Evolutionary conservation across 2,113 vertebrate species (phyloP), one percentile per base, ranked within the genome.

Genomic region (Plectropomus leopardus): DNA sequence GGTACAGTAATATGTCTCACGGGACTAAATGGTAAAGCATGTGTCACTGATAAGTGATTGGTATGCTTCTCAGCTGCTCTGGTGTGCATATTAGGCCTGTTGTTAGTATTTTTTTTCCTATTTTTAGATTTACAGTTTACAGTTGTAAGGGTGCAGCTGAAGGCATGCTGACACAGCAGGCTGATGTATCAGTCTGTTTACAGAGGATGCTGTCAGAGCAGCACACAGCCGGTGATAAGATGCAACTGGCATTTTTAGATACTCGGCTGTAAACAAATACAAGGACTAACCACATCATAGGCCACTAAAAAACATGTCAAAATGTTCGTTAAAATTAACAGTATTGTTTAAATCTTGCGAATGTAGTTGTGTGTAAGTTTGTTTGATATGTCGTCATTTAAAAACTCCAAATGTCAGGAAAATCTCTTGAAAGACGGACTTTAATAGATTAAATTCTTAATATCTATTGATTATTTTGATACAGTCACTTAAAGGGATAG

Each of bases 1-100:
- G 96, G 98, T n/a, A n/a, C n/a, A n/a, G n/a, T 99, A 95, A 69
- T 7, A 5, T 17, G 6, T 54, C 26, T 44, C 9, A 15, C 30
- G 4, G 1, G 19, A 3, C 58, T 54, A 24, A 50, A 48, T 40
- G 9, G 14, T 4, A n/a, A n/a, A 9, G 1, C 3, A 7, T 55
- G 6, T 59, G 19, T 45, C 40, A 11, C 9, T 9, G 23, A 54
- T 45, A 28, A 15, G 34, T 11, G 21, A 28, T 60, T 55, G 1
- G 42, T 30, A 5, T 54, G 26, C 36, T 55, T 55, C 36, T 53
- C 7, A 5, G 2, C 24, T 65, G 21, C 11, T 42, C 3, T 23
- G 51, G 3, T 72, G 10, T 65, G 17, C 19, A 24, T 45, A 21
- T 19, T 45, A 26, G 54, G 9, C 61, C 23, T 45, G 16, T 67